Evolutionary conservation across 2,888 invertebrate genomes (phyloP).

Genomic region (Eristalinus aeneus): DNA sequence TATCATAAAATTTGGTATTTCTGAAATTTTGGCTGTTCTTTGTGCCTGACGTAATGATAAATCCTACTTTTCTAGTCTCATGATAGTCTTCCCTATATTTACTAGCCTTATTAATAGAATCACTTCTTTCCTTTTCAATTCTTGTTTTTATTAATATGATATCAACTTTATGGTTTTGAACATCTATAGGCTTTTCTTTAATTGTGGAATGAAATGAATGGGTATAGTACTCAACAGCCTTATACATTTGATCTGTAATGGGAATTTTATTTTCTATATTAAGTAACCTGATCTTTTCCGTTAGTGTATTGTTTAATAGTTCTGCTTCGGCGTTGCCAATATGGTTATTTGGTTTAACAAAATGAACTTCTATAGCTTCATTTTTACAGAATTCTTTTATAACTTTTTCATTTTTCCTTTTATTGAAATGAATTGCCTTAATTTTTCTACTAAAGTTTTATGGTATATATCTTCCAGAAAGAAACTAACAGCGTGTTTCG

Average conservation of each 20-base stretch:
- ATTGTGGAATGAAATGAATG: constrained; percentile 53
- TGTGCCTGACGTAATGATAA: constrained; percentile 34
- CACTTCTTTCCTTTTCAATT: not conserved
- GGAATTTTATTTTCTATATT: too few relatives aligned
- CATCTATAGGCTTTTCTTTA: constrained; percentile 52
- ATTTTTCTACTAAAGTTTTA: not conserved
- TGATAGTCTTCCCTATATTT: too few relatives aligned
- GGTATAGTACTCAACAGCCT: constrained; percentile 56
- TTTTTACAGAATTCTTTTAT: too few relatives aligned
- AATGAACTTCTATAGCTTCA: too few relatives aligned
- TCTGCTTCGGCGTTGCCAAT: too few relatives aligned
- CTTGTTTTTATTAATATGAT: not conserved
- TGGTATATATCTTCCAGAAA: constrained; percentile 6
- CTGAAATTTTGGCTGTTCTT: constrained; percentile 22
- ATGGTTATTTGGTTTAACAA: too few relatives aligned
- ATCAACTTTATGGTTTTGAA: constrained; percentile 24
- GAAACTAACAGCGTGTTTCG: constrained; percentile 11
- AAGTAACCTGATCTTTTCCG: too few relatives aligned
- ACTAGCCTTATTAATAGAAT: constrained; percentile 26
- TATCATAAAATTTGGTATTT: too few relatives aligned
- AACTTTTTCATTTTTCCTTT: too few relatives aligned
- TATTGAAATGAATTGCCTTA: constrained; percentile 31
- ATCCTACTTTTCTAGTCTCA: too few relatives aligned
- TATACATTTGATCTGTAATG: constrained; percentile 46
- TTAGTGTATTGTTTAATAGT: too few relatives aligned